Conservation (phyloP, 2,888 invertebrate genomes). For the Eupelmus urozonus region DNA sequence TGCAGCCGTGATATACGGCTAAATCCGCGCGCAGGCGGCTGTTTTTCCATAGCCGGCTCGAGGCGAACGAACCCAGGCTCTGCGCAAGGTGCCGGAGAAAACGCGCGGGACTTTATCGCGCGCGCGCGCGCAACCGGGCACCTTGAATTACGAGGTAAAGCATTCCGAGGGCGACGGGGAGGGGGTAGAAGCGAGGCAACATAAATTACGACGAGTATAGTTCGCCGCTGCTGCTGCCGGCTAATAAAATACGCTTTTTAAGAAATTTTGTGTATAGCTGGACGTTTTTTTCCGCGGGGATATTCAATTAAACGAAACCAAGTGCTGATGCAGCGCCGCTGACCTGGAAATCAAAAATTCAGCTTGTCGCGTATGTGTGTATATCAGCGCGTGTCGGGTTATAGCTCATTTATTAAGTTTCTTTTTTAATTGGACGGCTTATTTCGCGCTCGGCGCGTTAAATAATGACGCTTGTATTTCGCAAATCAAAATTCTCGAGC, state of each 20-base stretch:
- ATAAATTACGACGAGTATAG: constrained; percentile 10
- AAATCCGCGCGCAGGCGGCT: not conserved
- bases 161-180: constrained; percentile 14
- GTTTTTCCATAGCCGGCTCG: not conserved
- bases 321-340: not conserved
- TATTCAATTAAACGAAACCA: constrained; percentile 8
- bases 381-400: not conserved
- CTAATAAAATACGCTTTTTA: not conserved
- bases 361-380: not conserved
- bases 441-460: not conserved
- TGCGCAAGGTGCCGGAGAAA: constrained; percentile 18
- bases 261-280: not conserved
- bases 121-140: no score
- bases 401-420: not conserved
- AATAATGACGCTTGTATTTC: not conserved
- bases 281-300: not conserved
- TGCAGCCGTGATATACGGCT: not conserved
- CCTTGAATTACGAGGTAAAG: constrained; percentile 34
- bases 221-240: not conserved
- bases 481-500: constrained; percentile 5
- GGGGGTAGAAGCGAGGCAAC: not conserved
- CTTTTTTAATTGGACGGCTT: constrained; percentile 29
- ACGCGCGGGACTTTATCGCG: constrained; percentile 23
- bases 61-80: not conserved
- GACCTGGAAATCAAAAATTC: constrained; percentile 29